Conservation (phyloP, 2,888 invertebrate genomes). For the Folsomia candida region DNA sequence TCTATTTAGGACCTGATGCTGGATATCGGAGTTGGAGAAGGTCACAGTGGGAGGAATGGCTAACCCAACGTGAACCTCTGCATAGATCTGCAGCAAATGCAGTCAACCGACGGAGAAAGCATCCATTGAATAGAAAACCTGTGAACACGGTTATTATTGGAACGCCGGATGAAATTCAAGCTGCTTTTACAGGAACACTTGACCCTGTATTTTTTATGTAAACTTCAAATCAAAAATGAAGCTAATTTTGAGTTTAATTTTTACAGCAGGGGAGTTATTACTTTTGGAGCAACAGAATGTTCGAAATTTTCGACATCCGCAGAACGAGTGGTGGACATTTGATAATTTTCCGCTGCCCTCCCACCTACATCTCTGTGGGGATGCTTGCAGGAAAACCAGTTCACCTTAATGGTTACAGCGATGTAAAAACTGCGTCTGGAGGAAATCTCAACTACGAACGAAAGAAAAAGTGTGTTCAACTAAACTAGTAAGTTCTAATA, state of each 20-base stretch:
- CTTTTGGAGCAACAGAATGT: slow-evolving; percentile 26
- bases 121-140: slow-evolving; percentile 4
- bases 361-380: slow-evolving; percentile 22
- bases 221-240: too few relatives aligned
- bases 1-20: background rate
- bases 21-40: slow-evolving; percentile 11
- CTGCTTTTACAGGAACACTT: slow-evolving; percentile 14
- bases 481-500: background rate
- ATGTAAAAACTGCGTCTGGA: background rate
- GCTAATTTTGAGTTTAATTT: background rate
- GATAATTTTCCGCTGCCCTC: slow-evolving; percentile 24
- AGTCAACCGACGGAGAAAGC: background rate
- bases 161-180: slow-evolving; percentile 4
- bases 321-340: background rate
- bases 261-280: slow-evolving; percentile 10
- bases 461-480: background rate
- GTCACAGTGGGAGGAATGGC: slow-evolving; percentile 22
- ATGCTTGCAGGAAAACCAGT: slow-evolving; percentile 21
- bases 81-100: background rate
- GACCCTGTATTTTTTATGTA: slow-evolving; percentile 13
- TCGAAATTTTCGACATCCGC: slow-evolving; percentile 15
- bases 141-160: slow-evolving; percentile 31
- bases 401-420: slow-evolving; percentile 20
- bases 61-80: background rate
- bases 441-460: slow-evolving; percentile 1